Evolutionary conservation across 2,888 invertebrate species (phyloP).

Genomic region (Meiosimyza platycephala): DNA sequence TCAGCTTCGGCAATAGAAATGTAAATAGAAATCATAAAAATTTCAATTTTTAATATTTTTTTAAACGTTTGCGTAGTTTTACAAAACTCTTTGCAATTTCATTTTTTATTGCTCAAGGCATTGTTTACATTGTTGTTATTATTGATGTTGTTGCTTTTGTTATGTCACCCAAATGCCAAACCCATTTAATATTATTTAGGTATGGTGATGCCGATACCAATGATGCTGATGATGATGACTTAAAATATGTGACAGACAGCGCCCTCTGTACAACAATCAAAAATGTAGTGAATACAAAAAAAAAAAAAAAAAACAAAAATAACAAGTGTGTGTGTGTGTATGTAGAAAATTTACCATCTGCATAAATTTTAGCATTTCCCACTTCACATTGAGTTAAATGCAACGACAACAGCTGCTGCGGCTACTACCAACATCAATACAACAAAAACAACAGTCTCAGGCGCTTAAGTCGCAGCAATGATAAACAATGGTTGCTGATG

Average conservation of each 20-base stretch:
- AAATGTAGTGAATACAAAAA: not conserved
- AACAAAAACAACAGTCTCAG: not conserved
- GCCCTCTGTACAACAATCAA: constrained; percentile 2
- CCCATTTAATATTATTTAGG: constrained; percentile 2
- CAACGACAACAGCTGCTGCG: not conserved
- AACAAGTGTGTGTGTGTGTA: not conserved
- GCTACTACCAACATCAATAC: not conserved
- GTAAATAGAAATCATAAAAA: no score
- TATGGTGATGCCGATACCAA: not conserved
- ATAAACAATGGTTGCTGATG: constrained; percentile 25
- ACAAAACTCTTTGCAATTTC: no score
- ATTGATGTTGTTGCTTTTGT: not conserved
- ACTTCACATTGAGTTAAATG: not conserved
- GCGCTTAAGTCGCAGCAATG: not conserved
- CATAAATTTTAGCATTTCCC: no score
- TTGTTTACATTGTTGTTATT: not conserved
- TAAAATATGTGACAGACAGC: constrained; percentile 1
- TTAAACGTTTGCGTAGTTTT: no score
- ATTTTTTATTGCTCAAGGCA: no score
- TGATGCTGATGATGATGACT: constrained; percentile 3
- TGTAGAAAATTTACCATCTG: not conserved
- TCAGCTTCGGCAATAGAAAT: no score
- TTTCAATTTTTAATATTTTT: no score
- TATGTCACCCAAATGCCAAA: constrained; percentile 24
- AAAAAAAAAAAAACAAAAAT: not conserved